Conservation (phyloP, 2,888 invertebrate genomes). For the Folsomia candida region DNA sequence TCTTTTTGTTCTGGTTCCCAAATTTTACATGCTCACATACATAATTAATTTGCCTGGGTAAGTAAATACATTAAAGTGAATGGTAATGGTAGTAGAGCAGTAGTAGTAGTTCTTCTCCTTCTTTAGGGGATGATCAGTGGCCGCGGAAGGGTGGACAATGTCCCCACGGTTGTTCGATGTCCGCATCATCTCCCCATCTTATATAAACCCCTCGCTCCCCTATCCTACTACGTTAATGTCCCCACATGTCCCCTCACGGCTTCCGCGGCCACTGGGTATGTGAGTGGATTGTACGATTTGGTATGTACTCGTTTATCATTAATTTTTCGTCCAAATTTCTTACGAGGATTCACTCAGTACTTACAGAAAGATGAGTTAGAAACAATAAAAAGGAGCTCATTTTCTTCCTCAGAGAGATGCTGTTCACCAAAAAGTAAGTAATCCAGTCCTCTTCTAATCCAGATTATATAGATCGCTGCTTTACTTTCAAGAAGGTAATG, state of each 20-base stretch:
- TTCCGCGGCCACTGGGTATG: not conserved
- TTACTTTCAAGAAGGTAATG: constrained; percentile 17
- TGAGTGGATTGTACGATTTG: not conserved
- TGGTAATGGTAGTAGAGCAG: not conserved
- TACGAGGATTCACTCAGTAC: not conserved
- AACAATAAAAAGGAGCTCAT: not conserved
- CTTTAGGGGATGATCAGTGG: no score
- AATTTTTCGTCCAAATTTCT: not conserved
- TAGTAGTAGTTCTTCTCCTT: no score
- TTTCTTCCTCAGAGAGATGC: not conserved
- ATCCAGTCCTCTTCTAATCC: not conserved
- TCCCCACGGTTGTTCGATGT: no score
- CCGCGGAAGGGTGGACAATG: no score
- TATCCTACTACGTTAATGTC: no score
- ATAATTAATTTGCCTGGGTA: not conserved
- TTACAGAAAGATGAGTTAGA: constrained; percentile 11
- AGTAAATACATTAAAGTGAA: not conserved
- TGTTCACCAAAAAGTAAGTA: not conserved
- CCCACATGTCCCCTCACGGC: no score
- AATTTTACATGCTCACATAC: not conserved
- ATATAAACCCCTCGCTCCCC: no score
- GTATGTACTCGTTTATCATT: constrained; percentile 1
- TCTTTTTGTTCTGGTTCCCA: no score
- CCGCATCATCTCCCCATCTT: no score
- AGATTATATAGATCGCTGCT: not conserved